Evolutionary conservation across 1,140 invertebrate species (phyloP), one percentile per base, ranked within the genome.

Genomic region (Aphaenogaster floridana): DNA sequence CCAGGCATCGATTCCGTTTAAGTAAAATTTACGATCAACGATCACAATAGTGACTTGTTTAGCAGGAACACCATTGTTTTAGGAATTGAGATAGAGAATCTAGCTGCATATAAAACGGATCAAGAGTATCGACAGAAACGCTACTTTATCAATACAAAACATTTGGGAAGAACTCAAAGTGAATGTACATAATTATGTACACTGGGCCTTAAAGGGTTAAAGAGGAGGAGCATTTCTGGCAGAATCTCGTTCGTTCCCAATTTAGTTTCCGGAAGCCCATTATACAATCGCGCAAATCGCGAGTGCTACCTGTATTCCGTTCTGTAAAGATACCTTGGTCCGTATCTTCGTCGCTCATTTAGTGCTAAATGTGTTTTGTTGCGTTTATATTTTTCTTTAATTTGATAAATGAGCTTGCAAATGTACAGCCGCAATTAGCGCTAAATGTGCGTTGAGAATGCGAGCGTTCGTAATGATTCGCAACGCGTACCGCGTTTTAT

Each of bases 261-360:
- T 63, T 63, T 2, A 11, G n/a, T 61, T 39, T 50, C 9, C 28
- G 50, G 45, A 83, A 74, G 13, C 69, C 42, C 80, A 36, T 76
- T 84, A 45, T 15, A 54, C 34, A 61, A 84, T 84, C 69, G 69
- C 69, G 69, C 69, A 74, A 84, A 84, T 84, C 42, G 80, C 69
- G 69, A 74, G 7, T 61, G n/a, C 69, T 48, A 39, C 54, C 80
- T 84, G 66, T 39, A 74, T 50, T 61, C 15, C 52, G 68, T 68
- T 83, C 39, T 15, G n/a, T 80, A 52, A 59, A 74, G 68, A 83
- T 74, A 83, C 80, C 48, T 84, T 84, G 69, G 69, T 84, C 80
- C 69, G 69, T 84, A 84, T 84, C 54, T 84, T 63, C 69, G 13
- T 61, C 80, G 52, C 28, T 83, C 69, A 84, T 84, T 84, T 76